Percentiles rank a stretch among this genome's conserved stretches.
These are phyloP conservation scores for Mormyrus iriodes DNA, from an alignment of 2,113 vertebrate genomes.

Conservation along the genomic window DNA sequence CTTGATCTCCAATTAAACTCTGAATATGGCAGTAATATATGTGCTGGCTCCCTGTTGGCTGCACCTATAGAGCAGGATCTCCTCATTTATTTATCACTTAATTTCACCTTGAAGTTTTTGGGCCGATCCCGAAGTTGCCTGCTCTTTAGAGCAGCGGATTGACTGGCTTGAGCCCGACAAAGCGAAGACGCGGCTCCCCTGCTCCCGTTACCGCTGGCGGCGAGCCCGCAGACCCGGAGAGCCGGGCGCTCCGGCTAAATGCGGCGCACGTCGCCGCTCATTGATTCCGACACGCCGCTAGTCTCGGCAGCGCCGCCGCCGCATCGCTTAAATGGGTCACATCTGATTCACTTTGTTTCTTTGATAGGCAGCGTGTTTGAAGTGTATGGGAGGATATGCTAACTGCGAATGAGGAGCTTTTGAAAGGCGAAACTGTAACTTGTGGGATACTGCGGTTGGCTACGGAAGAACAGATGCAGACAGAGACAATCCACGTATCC, in stretches of 20 bases:
- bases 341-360: conserved; percentile 31
- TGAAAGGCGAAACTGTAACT: background rate
- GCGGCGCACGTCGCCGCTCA: conserved; percentile 29
- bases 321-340: conserved; percentile 36
- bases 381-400: background rate
- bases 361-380: conserved; percentile 27
- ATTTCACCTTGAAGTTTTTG: conserved; percentile 18
- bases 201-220: background rate
- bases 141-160: conserved; percentile 13
- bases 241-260: conserved; percentile 15
- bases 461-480: background rate
- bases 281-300: conserved; percentile 33
- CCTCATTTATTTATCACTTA: conserved; percentile 24
- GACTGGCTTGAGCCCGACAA: background rate
- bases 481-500: too few relatives aligned
- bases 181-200: background rate
- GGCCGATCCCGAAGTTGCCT: conserved; percentile 15
- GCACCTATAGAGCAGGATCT: conserved; percentile 13
- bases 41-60: background rate
- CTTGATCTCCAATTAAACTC: background rate
- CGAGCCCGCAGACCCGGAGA: background rate
- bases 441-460: background rate
- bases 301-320: conserved; percentile 17
- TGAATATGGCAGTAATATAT: background rate
- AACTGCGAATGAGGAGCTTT: background rate